Conservation (phyloP, 2,888 invertebrate genomes). For the Digitonthophagus gazella region DNA sequence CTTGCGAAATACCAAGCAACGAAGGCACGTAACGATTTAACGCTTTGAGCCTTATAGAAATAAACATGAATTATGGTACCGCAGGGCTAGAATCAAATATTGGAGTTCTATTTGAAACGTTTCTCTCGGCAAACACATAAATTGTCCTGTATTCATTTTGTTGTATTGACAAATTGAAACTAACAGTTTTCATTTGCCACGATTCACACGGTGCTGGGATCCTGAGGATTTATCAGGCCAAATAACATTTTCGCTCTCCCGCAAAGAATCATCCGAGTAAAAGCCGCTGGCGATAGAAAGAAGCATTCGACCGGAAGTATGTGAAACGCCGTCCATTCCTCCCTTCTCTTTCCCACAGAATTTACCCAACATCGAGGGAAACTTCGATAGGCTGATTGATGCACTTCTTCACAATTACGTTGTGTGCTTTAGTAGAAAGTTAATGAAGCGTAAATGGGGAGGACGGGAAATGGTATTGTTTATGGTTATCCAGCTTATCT, state of each 20-base stretch:
- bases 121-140: not conserved
- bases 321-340: not conserved
- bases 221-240: not conserved
- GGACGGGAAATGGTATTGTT: not conserved
- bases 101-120: not conserved
- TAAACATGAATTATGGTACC: not conserved
- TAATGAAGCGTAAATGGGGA: constrained; percentile 8
- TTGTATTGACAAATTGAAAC: not conserved
- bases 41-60: not conserved
- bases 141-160: not conserved
- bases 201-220: not conserved
- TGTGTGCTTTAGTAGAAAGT: constrained; percentile 3
- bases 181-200: constrained; percentile 11
- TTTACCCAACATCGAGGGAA: constrained; percentile 1
- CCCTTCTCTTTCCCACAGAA: constrained; percentile 10
- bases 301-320: not conserved
- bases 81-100: not conserved
- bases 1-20: not conserved
- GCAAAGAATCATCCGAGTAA: not conserved
- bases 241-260: not conserved
- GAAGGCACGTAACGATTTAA: not conserved
- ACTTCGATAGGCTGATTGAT: constrained; percentile 1
- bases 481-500: not conserved
- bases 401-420: constrained; percentile 9
- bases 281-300: not conserved